Evolutionary conservation across 2,888 invertebrate genomes (phyloP).

Genomic region (Rhagium mordax): DNA sequence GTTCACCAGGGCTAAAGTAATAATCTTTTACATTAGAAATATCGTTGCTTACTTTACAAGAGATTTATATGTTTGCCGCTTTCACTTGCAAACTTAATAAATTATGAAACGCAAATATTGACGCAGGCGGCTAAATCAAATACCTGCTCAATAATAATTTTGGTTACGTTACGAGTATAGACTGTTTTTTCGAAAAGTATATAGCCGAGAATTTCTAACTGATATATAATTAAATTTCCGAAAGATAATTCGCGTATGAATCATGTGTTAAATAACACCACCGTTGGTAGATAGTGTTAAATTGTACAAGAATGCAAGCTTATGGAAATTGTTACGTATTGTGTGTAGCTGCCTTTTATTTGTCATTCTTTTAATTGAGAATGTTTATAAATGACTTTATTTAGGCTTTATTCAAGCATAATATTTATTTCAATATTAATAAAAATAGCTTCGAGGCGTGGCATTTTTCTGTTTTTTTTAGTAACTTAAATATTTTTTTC

Average conservation of each 20-base stretch:
- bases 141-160: not conserved
- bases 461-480: too few relatives aligned
- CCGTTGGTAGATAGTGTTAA: not conserved
- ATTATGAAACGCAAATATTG: constrained; percentile 7
- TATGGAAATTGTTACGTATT: too few relatives aligned
- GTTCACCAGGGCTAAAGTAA: not conserved
- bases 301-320: too few relatives aligned
- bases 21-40: not conserved
- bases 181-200: not conserved
- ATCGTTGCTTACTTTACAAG: not conserved
- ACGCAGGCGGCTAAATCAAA: constrained; percentile 3
- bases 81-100: constrained; percentile 9
- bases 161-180: not conserved
- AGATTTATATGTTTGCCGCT: not conserved
- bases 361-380: too few relatives aligned
- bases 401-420: too few relatives aligned
- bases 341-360: too few relatives aligned
- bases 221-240: not conserved
- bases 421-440: too few relatives aligned
- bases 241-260: not conserved
- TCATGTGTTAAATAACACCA: not conserved
- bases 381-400: too few relatives aligned
- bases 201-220: constrained; percentile 1
- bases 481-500: too few relatives aligned
- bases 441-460: too few relatives aligned